Evolutionary conservation across 2,888 invertebrate species (phyloP), one percentile per base, ranked within the genome.

Genomic region (Meteorus cinctellus): DNA sequence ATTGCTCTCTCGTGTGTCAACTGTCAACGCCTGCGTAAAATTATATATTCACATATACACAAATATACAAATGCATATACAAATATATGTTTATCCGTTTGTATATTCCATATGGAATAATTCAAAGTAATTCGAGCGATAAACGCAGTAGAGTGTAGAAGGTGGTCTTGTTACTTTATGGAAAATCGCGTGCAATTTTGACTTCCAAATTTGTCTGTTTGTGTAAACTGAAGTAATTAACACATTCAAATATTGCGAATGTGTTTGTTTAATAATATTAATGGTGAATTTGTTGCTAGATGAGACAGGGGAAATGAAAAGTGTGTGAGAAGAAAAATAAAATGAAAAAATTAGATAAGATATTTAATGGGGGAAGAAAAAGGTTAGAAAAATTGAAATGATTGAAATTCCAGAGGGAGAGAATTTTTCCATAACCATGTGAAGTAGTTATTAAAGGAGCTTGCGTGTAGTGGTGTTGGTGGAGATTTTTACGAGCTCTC

Each of bases 91-190:
- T 2, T 16, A 65, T 27, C 12, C 14, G 12, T 62, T 27, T 62
- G 29, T 62, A 29, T 62, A 27, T 62, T 65, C 16, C 19, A 19
- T 66, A 48, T 45, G 51, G 74, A 72, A 51, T 78, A 72, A 78
- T 74, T 74, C 74, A 67, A 24, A 76, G 62, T 76, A 63, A 72
- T 67, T 76, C 71, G 65, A 69, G 59, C 72, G 78, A 67, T 72
- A 72, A 75, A 75, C 2, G n/a, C n/a, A n/a, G 48, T 10, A 4
- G 45, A 34, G 5, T 12, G 6, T 48, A n/a, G 48, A 41, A 2
- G 0, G 48, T 48, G 16, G 48, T 48, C 74, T 71, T 73, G 59
- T 48, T 41, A 31, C 12, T 14, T 69, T 60, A 60, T 48, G 59
- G 34, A 34, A 71, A 67, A 74, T 19, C 34, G 69, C 45, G 63